Base-by-base conservation (phyloP, 2,888 invertebrate genomes). In the Acrobeloides nanus region DNA sequence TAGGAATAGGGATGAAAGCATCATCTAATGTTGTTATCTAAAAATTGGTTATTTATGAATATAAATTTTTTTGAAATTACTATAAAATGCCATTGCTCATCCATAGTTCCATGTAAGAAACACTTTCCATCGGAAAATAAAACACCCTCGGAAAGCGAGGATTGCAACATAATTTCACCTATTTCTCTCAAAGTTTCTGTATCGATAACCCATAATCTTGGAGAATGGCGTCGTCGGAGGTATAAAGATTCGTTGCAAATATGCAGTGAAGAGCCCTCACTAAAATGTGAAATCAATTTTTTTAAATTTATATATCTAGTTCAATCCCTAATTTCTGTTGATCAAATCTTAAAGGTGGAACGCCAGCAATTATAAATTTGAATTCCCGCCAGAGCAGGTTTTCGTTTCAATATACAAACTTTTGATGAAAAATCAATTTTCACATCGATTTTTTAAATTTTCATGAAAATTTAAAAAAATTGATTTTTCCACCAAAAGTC, bases 151-250 rank as follows among this genome's bases (percentile, higher is more conserved):
- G 58, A 10, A 21, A 59, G 20, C 55, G 55, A 32, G 20, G 58
- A 31, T 10, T 65, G 67, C 12, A 73, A 58, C 35, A 72, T 63
- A 17, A 64, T 59, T 45, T 64, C 64, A 5, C 64, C 64, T 18
- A 61, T 55, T 31, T 63, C 64, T 10, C 62, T 46, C 10, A 72
- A 47, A 5, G 64, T 59, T 46, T 69, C 68, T 17, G 56, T 55
- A 46, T 73, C 72, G 20, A 73, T 48, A 15, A 74, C 72, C 44
- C 62, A 66, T 2, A 73, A 57, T 12, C 66, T 50, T 6, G 66
- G 58, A 2, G 73, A 74, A 15, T 68, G 61, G 18, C 59, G 55
- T 15, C 68, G 54, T 21, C 71, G 53, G 7, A 73, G 55, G 35
- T 72, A 73, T 17, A 73, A 39, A 5, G 68, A 65, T 15, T 61